A percentile compares a stretch with the other conserved stretches of the same genome.
These are phyloP conservation scores for Drosophila macrospina DNA, from an alignment of 2,888 invertebrate genomes.

Conservation along the genomic window DNA sequence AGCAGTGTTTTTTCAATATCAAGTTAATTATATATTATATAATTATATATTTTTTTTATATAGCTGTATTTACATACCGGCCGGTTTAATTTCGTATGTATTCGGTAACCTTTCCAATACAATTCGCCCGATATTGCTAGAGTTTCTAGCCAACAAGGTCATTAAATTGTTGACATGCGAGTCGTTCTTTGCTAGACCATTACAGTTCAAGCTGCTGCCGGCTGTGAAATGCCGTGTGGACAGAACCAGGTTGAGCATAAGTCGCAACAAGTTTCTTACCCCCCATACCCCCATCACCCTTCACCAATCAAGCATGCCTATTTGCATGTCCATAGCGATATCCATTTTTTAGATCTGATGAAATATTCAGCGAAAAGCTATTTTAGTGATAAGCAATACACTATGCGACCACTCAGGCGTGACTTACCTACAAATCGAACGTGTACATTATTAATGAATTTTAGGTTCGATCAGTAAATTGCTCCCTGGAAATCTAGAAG, in stretches of 20 bases:
- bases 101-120: constrained; percentile 15
- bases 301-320: no score
- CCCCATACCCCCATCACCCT: no score
- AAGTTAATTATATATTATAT: not conserved
- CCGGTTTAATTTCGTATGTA: constrained; percentile 24
- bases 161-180: constrained; percentile 37
- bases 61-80: constrained; percentile 13
- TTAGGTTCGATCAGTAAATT: constrained; percentile 30
- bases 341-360: constrained; percentile 11
- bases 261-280: constrained; percentile 23
- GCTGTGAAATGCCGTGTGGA: constrained; percentile 9
- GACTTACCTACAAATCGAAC: constrained; percentile 8
- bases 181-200: constrained; percentile 19
- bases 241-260: constrained; percentile 38
- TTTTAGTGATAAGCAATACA: constrained; percentile 38
- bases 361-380: constrained; percentile 27
- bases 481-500: not conserved
- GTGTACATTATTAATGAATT: constrained; percentile 39
- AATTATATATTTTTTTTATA: no score
- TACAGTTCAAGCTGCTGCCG: not conserved
- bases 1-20: not conserved
- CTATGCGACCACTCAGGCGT: constrained; percentile 7
- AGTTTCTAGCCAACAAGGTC: constrained; percentile 28
- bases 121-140: constrained; percentile 8
- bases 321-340: constrained; percentile 21